Conservation (phyloP, 2,888 invertebrate genomes). For the Pandemis corylana region DNA sequence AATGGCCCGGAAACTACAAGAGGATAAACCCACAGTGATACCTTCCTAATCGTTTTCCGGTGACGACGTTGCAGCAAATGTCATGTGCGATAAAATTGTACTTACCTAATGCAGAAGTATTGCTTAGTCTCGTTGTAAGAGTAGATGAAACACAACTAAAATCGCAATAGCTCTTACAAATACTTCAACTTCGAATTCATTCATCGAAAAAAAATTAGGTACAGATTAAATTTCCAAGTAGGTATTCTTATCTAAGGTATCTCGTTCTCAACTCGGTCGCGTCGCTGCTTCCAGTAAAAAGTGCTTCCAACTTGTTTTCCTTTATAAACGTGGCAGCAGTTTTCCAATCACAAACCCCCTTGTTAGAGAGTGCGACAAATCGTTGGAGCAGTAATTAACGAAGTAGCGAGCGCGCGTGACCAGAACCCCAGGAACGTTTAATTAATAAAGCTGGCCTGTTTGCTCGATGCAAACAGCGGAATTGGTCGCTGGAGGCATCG, state of each 20-base stretch:
- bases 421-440: conserved; percentile 2
- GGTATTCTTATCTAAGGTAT: no score
- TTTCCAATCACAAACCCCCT: conserved; percentile 13
- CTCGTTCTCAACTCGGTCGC: no score
- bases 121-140: neutral
- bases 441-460: conserved; percentile 11
- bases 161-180: neutral
- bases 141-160: neutral
- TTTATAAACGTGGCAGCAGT: conserved; percentile 1
- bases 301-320: neutral
- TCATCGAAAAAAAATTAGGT: no score
- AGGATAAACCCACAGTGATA: conserved; percentile 22
- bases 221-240: no score
- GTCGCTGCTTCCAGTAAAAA: neutral
- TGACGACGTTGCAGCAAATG: conserved; percentile 10
- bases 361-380: conserved; percentile 18
- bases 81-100: neutral
- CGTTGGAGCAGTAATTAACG: conserved; percentile 22
- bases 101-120: neutral
- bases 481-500: neutral
- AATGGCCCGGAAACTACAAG: conserved; percentile 8
- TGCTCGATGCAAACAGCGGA: conserved; percentile 2
- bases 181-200: no score
- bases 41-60: conserved; percentile 14
- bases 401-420: conserved; percentile 17